Evolutionary conservation across 2,888 invertebrate species (phyloP), one percentile per base, ranked within the genome.

Genomic region (Eugnorisma glareosa): DNA sequence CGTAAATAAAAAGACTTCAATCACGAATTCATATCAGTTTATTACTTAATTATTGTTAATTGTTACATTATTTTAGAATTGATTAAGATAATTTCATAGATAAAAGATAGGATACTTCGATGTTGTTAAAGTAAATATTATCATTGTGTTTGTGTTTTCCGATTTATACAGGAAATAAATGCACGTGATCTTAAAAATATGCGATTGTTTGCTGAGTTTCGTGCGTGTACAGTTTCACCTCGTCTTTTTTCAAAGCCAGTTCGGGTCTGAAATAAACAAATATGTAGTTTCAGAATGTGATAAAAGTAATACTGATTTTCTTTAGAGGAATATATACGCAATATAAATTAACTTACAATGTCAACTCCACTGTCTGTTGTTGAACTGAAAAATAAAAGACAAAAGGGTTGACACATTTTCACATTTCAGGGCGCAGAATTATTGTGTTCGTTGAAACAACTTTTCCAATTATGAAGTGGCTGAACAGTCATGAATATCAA

Each of bases 161-260:
- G 15, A 67, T 67, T 35, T 24, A 51, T 35, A 63, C 28, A 15
- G 13, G 10, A 48, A 67, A 64, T 59, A 71, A 82, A 82, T 69
- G 57, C 61, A 66, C 31, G 24, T 70, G 48, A 51, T 81, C 31
- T 69, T 91, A 94, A 90, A 94, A 96, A 89, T 95, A 96, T 63
- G 93, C 93, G 78, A 96, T 94, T 63, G 90, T 91, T 85, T 93
- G 94, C 78, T 93, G 94, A 1, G 93, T 82, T 79, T 95, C 95
- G 82, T 64, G 64, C 8, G 64, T 64, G n/a, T 96, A 96, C 31
- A 95, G 89, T 89, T 95, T 95, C 64, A 93, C 95, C 54, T 96
- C 96, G 77, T 95, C 95, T 84, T 96, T 96, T 89, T 96, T 96
- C 91, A 95, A 79, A 13, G 91, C 88, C 80, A 96, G 86, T 80